A percentile compares a stretch with the other conserved stretches of the same genome.
phyloP scores from a whole-genome alignment of 35 echinoderm and acorn worm genomes.

The Apostichopus japonicus region DNA sequence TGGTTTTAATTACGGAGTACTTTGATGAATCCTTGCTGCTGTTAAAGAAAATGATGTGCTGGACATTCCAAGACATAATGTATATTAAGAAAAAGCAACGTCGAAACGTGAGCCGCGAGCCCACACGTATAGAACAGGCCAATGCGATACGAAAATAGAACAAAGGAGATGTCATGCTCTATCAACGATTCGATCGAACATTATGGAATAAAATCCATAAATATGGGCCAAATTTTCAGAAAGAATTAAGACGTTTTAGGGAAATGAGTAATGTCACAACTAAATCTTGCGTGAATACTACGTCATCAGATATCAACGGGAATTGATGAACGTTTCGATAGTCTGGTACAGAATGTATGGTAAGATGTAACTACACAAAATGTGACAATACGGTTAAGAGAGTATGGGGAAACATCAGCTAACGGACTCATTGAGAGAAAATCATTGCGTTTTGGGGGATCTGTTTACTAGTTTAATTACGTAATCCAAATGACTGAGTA shows the following conservation, averaged over 20 bases:
- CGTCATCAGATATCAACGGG: not conserved
- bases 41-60: slow-evolving; percentile 56
- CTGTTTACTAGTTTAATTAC: too few relatives aligned
- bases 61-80: slow-evolving; percentile 51
- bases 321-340: not conserved
- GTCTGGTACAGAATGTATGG: too few relatives aligned
- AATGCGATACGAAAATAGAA: slow-evolving; percentile 14
- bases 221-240: slow-evolving; percentile 60
- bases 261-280: not conserved
- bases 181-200: slow-evolving; percentile 28
- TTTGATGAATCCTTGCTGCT: slow-evolving; percentile 65
- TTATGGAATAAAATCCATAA: slow-evolving; percentile 19
- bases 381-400: too few relatives aligned
- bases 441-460: too few relatives aligned
- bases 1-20: slow-evolving; percentile 56
- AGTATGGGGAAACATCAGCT: too few relatives aligned
- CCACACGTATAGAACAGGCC: not conserved
- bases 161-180: slow-evolving; percentile 13
- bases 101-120: not conserved
- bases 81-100: slow-evolving; percentile 39
- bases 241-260: slow-evolving; percentile 72
- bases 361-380: too few relatives aligned
- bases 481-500: too few relatives aligned
- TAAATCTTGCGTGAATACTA: not conserved
- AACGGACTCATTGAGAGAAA: too few relatives aligned